A percentile compares a stretch with the other conserved stretches of the same genome.
Conservation (phyloP, 1,140 invertebrate species). For the Brachystomella parvula region DNA sequence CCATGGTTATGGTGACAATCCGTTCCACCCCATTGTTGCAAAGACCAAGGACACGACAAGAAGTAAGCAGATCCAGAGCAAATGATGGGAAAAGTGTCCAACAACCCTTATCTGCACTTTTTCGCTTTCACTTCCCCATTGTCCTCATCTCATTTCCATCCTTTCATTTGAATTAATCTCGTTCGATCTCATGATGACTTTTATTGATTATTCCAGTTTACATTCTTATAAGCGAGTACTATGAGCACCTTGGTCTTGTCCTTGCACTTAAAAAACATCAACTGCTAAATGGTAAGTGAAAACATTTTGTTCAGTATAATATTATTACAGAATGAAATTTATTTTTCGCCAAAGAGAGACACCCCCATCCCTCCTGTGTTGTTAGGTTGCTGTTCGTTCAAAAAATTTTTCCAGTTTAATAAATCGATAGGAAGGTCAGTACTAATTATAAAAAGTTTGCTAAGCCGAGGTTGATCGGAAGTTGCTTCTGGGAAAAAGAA, state of each 20-base stretch:
- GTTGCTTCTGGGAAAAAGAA: no score
- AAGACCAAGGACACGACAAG: conserved; percentile 67
- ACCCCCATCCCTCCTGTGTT: no score
- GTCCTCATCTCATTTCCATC: neutral
- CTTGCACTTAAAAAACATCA: conserved; percentile 70
- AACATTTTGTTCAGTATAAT: neutral
- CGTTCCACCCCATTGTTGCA: conserved; percentile 66
- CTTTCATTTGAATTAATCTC: neutral
- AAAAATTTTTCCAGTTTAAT: no score
- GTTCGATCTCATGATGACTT: neutral
- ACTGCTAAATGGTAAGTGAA: conserved; percentile 63
- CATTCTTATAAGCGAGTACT: conserved; percentile 78
- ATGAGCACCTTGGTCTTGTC: conserved; percentile 75
- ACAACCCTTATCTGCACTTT: neutral
- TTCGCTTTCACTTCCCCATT: neutral
- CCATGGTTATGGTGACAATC: conserved; percentile 66
- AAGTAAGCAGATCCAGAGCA: conserved; percentile 55
- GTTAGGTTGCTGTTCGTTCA: no score
- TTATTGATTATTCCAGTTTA: conserved; percentile 65
- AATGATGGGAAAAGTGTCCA: neutral
- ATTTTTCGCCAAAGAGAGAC: no score
- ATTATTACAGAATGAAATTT: neutral
- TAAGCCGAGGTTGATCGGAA: no score
- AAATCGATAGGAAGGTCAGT: no score
- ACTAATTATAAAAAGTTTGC: no score